Base-by-base conservation (phyloP, 2,888 invertebrate genomes). In the Panzeria rudis region DNA sequence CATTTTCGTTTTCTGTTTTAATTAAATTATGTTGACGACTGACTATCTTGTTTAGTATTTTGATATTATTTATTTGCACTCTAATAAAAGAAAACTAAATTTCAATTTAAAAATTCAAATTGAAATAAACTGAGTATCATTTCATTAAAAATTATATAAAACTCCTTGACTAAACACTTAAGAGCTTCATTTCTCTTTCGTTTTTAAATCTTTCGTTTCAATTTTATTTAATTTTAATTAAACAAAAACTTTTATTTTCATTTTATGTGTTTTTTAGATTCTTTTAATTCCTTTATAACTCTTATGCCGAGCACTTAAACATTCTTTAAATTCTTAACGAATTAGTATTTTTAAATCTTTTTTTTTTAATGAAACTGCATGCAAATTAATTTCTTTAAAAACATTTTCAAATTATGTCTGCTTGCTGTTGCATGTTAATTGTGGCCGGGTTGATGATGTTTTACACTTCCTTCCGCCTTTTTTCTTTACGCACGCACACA, bases 381-480 rank as follows among this genome's bases (percentile, higher is more conserved):
- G 17, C 50, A 64, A 41, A 64, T 62, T 62, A 52, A 52, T 62
- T 71, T 68, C 59, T 62, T 68, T 25, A 38, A 44, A 68, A 41
- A 32, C n/a, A 62, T 71, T 78, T 71, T 62, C 52, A 44, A 71
- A 71, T 78, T 62, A 78, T 78, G 78, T 78, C 71, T 77, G 76
- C 76, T 83, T 83, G 82, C 76, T 72, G 76, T 71, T 83, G 71
- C 82, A 77, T 83, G 82, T 72, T 77, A 83, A 83, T 83, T 83
- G 71, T 83, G 82, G 76, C 32, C 38, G 35, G 71, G 81, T 69
- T 64, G 69, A 64, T 64, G 69, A 64, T 83, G 66, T 80, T 75
- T 77, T 72, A 72, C 82, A 77, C 71, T 83, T 78, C 78, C 78
- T 78, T 69, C 71, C 71, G 64, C 41, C 8, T 77, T 71, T 52